These are phyloP conservation scores for Bemisia tabaci DNA, from an alignment of 1,140 invertebrate genomes.

Conservation along the genomic window DNA sequence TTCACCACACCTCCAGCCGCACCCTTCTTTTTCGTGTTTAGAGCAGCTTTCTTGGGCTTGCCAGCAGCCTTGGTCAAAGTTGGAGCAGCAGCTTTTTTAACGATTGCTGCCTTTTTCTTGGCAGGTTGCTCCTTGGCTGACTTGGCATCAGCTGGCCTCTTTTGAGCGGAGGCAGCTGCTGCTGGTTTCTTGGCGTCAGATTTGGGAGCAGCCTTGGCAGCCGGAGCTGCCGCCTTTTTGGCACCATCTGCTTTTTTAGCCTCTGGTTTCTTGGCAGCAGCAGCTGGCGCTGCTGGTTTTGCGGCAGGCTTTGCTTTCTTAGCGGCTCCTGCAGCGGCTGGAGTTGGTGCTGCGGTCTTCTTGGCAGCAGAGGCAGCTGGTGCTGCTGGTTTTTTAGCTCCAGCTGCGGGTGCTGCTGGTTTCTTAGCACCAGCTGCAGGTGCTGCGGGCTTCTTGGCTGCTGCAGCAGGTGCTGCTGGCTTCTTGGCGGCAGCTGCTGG, in stretches of 20 bases:
- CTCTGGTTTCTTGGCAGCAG: conserved; percentile 3
- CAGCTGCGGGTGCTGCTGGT: conserved; percentile 9
- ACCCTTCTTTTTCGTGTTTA: conserved; percentile 14
- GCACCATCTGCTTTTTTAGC: background rate
- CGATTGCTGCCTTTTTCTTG: background rate
- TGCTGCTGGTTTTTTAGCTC: conserved; percentile 5
- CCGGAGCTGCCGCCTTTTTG: conserved; percentile 6
- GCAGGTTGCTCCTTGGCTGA: conserved; percentile 1
- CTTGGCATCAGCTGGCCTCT: conserved; percentile 16
- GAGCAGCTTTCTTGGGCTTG: conserved; percentile 15
- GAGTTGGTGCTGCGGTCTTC: conserved; percentile 16
- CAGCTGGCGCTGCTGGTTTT: conserved; percentile 11
- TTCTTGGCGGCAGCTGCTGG: conserved; percentile 3
- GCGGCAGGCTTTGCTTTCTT: conserved; percentile 17
- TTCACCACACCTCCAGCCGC: background rate
- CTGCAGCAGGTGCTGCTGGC: conserved; percentile 7
- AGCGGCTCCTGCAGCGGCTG: conserved; percentile 11
- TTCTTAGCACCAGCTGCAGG: conserved; percentile 12
- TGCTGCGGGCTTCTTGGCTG: conserved; percentile 10
- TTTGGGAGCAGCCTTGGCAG: conserved; percentile 13
- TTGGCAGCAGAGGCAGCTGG: conserved; percentile 10
- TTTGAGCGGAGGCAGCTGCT: conserved; percentile 15
- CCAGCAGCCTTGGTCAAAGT: background rate
- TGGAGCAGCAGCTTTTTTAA: background rate
- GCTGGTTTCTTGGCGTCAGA: background rate